Evolutionary conservation across 2,888 invertebrate species (phyloP), one percentile per base, ranked within the genome.

Genomic region (Tricholauxania praeusta): DNA sequence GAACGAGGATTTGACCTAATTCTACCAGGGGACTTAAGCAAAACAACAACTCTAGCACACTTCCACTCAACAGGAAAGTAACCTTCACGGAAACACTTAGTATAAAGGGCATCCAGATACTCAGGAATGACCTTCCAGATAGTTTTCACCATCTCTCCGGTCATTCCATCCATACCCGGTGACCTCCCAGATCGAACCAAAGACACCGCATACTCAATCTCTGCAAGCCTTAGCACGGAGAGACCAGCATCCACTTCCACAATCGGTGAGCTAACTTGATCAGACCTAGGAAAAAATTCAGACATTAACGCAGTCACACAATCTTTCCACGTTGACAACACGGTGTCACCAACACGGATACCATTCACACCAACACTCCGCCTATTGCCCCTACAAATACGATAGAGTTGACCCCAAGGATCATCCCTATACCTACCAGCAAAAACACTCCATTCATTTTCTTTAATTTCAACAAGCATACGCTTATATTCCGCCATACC

Each of bases 1-100:
- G 75, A 78, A 5, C 75, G 28, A 59, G 75, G 77, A 76, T 76
- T 74, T 47, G 72, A 72, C 74, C 74, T 66, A 19, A 74, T 52
- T 28, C 19, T 75, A 60, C 77, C 78, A 0, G 72, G 69, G 17
- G 76, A 76, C 68, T 77, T 76, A 28, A 76, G 49, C 1, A 76
- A 71, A 12, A 67, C 71, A 14, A 74, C 62, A 14, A 76, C 68
- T 4, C 62, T 69, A 5, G 73, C 76, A 57, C 53, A 19, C 53
- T 71, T 66, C n/a, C n/a, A n/a, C n/a, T n/a, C n/a, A n/a, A n/a
- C n/a, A n/a, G 76, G 74, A 15, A 76, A 74, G 39, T 67, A 75
- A 17, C 59, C 19, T n/a, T 64, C 22, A 63, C 60, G 39, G 19
- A 74, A 39, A 68, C 67, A 68, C 48, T 57, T 68, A 49, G 14